Evolutionary conservation across 2,797 vertebrate genomes (phyloP).

Genomic region (Arctocebus calabarensis): DNA sequence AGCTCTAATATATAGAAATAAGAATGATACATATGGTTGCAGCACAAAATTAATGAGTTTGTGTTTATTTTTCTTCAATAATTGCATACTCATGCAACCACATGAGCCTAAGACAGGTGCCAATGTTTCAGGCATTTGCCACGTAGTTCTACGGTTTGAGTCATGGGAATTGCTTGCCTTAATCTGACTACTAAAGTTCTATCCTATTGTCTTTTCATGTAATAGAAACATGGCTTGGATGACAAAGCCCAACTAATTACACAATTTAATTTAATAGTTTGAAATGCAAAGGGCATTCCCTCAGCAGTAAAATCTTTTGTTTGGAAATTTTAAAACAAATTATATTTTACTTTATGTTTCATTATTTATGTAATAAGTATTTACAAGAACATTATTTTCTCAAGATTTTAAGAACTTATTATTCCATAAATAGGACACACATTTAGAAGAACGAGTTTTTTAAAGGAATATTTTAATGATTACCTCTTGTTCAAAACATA

Average conservation of each 20-base stretch:
- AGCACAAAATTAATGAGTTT: neutral
- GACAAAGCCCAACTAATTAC: constrained; percentile 78
- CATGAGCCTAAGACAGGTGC: constrained; percentile 54
- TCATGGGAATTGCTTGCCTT: constrained; percentile 61
- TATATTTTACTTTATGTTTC: constrained; percentile 80
- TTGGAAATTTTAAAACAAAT: constrained; percentile 81
- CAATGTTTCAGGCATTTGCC: neutral
- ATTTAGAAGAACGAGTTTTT: constrained; percentile 72
- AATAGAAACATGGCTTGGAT: constrained; percentile 72
- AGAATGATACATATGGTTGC: neutral
- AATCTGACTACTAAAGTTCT: constrained; percentile 52
- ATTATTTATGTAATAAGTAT: constrained; percentile 78
- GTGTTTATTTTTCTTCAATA: constrained; percentile 34
- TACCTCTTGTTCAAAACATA: constrained; percentile 64
- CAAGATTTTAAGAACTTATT: constrained; percentile 76
- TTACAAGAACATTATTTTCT: constrained; percentile 80
- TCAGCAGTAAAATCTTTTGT: constrained; percentile 81
- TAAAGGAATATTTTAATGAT: constrained; percentile 66
- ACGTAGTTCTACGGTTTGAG: constrained; percentile 46
- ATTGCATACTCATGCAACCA: neutral
- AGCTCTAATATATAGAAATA: neutral
- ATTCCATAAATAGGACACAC: constrained; percentile 83
- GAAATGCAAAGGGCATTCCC: constrained; percentile 72
- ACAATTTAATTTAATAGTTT: constrained; percentile 77
- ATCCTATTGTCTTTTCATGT: constrained; percentile 74